Base-by-base conservation (phyloP, 2,888 invertebrate species). In the Mactromeris polynyma region DNA sequence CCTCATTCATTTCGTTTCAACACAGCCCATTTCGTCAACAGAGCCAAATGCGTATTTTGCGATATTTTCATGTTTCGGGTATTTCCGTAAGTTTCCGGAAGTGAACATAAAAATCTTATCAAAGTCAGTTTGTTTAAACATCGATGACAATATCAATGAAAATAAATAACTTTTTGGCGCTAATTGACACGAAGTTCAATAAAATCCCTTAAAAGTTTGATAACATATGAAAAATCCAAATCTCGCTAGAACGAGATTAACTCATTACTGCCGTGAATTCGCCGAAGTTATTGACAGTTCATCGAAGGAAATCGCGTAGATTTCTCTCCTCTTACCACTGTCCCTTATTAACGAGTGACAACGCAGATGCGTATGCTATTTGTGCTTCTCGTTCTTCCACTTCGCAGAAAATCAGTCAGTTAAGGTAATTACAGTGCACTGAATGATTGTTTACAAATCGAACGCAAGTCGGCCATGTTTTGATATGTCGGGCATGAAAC, bases 201-300 rank as follows among this genome's bases (percentile, higher is more conserved):
- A 6, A 26, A 64, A 64, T 26, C n/a, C 7, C 9, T 2, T 26
- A 26, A 64, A 26, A 26, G 6, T 3, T 26, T 64, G n/a, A 26
- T 26, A 26, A n/a, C 58, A 64, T 26, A 64, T 64, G 58, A 77
- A 77, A 77, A 77, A 21, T 77, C 38, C 38, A 73, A 69, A 69
- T 83, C 83, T 83, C 83, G 83, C 42, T 33, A 21, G 11, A 21
- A 83, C 93, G 93, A 90, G 93, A 93, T 90, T 87, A 89, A 85
- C 91, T 93, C 93, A 93, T 93, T 93, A 93, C 93, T 90, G 92
- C 73, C 73, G 73, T 73, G 73, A 73, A 73, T 73, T 73, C 73
- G 33, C 73, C 73, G 73, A 87, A 87, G 85, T 87, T 89, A 89
- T 88, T 91, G 89, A 91, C 91, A 91, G 79, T 79, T 79, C 86